Base-by-base conservation (phyloP, 1,140 invertebrate genomes). In the Phocides pigmalion region DNA sequence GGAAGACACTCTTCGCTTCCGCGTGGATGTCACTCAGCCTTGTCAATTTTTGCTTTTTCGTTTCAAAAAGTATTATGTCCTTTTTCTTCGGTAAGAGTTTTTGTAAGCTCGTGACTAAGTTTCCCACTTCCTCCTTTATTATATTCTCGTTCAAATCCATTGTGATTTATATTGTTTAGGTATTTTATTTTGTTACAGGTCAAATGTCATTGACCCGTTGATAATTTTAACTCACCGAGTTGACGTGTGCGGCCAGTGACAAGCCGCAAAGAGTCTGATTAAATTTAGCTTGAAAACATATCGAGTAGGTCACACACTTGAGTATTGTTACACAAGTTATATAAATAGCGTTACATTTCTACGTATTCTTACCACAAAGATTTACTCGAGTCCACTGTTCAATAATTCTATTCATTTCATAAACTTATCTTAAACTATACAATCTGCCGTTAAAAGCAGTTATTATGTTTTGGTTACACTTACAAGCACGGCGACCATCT, bases 61-160 rank as follows among this genome's bases (percentile, higher is more conserved):
- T 75, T 61, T 75, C 78, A 4, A 86, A 54, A 37, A 82, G 37
- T 16, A 82, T 74, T 14, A 85, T 72, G 0, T 89, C 82, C 53
- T 89, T 89, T 58, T 87, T 90, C 71, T 77, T 88, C 0, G 85
- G 85, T 41, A 90, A 70, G 6, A 87, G 62, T 35, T 81, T 82
- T 49, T 88, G 84, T 41, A 88, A 64, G 28, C 68, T 85, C 17
- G 71, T 73, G 15, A 90, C 62, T 35, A 88, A 79, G 64, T 79
- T 88, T 47, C 76, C 75, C 11, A 88, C 75, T 63, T 90, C 87
- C 22, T 87, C 78, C 65, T 86, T 90, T 20, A 90, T 69, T 32
- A 66, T 75, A 25, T 77, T 76, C 32, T 90, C 87, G 59, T 82
- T 86, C 61, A 87, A 68, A 70, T 90, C 87, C 87, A 90, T 90